Base-by-base conservation (phyloP, 2,888 invertebrate genomes). In the Tuberolachnus salignus region DNA sequence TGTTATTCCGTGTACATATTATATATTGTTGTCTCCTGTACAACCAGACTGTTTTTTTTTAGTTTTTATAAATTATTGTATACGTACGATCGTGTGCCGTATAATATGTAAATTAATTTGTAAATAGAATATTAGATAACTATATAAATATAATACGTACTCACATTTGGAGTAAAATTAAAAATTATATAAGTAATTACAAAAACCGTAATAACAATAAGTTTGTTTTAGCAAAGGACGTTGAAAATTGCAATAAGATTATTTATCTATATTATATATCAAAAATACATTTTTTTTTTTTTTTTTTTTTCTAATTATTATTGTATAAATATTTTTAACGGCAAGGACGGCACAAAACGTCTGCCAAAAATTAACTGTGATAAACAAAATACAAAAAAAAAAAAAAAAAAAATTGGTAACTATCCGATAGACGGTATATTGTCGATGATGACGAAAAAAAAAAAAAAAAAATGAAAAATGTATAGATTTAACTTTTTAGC, bases 341-440 rank as follows among this genome's bases (percentile, higher is more conserved):
- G 74, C 74, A 46, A 3, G 34, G 26, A 44, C 23, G 13, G 3
- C 13, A 2, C 26, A 23, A 64, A 34, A 34, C 42, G 63, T 42
- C 73, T 63, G 74, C 67, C 75, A 59, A 78, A 64, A 75, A 55
- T 75, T 75, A 75, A 75, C 75, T 75, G 75, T 75, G 75, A 75
- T 75, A 75, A 75, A 64, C 21, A 21, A 63, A 74, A 73, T 55
- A 70, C 51, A 34, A 63, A 42, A 63, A 51, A 42, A 63, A 67
- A 53, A 26, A 26, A 67, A 55, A 42, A 59, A 44, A 57, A 71
- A 26, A 71, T 23, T 71, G 44, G 46, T 71, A 26, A 46, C 26
- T 44, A 72, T 46, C 21, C 51, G 23, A 49, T 66, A 42, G 19
- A 42, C n/a, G n/a, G 19, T 61, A 9, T 46, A 11, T n/a, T 46